Conservation (phyloP, 2,888 invertebrate species). For the Anarsia innoxiella region DNA sequence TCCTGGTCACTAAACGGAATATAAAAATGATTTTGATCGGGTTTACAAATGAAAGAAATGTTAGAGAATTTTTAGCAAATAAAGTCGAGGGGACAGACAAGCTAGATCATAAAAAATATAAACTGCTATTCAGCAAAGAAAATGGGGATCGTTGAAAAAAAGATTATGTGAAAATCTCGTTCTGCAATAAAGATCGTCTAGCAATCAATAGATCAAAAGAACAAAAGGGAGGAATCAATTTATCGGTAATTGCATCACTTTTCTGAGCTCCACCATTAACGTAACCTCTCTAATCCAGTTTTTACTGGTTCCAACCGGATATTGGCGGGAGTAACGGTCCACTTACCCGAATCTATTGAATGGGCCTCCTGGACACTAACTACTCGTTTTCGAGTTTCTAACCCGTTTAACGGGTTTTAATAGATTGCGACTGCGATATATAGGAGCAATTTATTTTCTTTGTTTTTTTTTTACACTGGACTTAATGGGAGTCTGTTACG, state of each 20-base stretch:
- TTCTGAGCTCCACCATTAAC: slow-evolving; percentile 57
- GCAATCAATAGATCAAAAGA: slow-evolving; percentile 36
- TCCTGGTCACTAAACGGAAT: no score
- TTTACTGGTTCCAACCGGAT: slow-evolving; percentile 58
- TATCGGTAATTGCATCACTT: slow-evolving; percentile 62
- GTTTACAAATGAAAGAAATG: no score
- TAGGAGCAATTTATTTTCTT: slow-evolving; percentile 35
- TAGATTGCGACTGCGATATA: slow-evolving; percentile 49
- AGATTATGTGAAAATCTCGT: neutral
- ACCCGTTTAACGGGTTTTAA: slow-evolving; percentile 57
- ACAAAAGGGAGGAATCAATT: slow-evolving; percentile 54
- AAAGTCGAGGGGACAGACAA: no score
- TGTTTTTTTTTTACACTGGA: slow-evolving; percentile 4
- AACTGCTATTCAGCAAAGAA: neutral
- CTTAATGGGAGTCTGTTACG: slow-evolving; percentile 9
- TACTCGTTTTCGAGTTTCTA: slow-evolving; percentile 53
- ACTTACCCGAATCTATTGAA: slow-evolving; percentile 62
- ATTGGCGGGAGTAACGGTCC: slow-evolving; percentile 59
- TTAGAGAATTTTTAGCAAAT: no score
- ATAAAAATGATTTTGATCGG: no score
- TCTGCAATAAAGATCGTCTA: neutral
- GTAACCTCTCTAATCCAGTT: slow-evolving; percentile 62
- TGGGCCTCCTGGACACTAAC: slow-evolving; percentile 50
- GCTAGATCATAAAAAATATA: no score
- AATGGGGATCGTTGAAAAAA: neutral